phyloP scores from a whole-genome alignment of 2,888 invertebrate species.

The Nezara viridula region DNA sequence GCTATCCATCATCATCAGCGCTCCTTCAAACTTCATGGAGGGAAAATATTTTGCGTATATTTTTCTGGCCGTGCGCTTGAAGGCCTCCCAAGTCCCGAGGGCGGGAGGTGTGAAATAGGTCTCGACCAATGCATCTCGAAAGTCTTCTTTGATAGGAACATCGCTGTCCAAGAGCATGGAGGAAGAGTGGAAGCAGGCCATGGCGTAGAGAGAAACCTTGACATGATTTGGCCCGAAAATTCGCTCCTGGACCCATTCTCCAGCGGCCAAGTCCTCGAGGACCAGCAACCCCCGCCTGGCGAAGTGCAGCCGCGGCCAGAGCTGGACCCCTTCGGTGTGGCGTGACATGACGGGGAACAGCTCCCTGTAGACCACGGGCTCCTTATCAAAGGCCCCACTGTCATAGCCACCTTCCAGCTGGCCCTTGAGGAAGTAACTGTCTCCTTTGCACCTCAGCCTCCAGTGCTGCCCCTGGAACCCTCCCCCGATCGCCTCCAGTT shows the following conservation, averaged over 20 bases:
- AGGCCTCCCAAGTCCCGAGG: conserved; percentile 58
- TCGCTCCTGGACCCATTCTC: conserved; percentile 43
- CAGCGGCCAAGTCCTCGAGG: conserved; percentile 55
- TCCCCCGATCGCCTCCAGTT: not conserved
- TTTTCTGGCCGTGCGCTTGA: not conserved
- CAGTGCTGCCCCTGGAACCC: conserved; percentile 57
- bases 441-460: not conserved
- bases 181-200: conserved; percentile 60
- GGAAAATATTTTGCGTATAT: conserved; percentile 52
- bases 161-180: not conserved
- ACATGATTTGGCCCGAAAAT: conserved; percentile 50
- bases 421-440: conserved; percentile 61
- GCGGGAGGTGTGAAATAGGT: conserved; percentile 55
- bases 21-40: not conserved
- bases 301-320: conserved; percentile 54
- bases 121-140: conserved; percentile 19
- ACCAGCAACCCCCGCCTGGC: conserved; percentile 57
- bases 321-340: not conserved
- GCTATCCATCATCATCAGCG: not conserved
- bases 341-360: not conserved
- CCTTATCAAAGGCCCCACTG: conserved; percentile 59
- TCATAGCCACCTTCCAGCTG: conserved; percentile 53
- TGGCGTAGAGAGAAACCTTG: not conserved
- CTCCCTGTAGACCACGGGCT: conserved; percentile 51
- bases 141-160: not conserved